phyloP scores from a whole-genome alignment of 2,888 invertebrate species.

The Dilophus febrilis region DNA sequence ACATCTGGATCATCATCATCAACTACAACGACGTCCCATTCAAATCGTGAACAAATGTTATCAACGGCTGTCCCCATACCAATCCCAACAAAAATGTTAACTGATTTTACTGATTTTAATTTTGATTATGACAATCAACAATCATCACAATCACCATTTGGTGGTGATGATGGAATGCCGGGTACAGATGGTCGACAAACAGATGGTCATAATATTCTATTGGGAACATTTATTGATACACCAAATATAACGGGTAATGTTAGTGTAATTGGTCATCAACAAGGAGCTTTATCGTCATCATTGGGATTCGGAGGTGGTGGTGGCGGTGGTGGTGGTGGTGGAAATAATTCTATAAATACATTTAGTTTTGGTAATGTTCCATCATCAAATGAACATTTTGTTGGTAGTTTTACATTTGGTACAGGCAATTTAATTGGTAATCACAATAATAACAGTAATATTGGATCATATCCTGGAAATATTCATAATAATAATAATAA shows the following conservation, averaged over 20 bases:
- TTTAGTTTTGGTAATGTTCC: no score
- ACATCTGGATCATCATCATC: no score
- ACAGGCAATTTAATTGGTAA: background rate
- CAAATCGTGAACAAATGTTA: no score
- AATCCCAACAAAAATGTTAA: conserved; percentile 25
- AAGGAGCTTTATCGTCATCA: no score
- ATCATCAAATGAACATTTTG: background rate
- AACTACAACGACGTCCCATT: no score
- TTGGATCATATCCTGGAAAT: background rate
- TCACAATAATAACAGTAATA: background rate
- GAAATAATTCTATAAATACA: no score
- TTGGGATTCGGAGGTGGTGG: no score
- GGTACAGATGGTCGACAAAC: conserved; percentile 14
- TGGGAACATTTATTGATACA: conserved; percentile 4
- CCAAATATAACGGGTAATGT: no score
- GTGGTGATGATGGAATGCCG: conserved; percentile 9
- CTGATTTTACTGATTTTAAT: conserved; percentile 26
- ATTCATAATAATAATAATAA: no score
- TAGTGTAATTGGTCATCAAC: no score
- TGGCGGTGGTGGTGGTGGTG: background rate
- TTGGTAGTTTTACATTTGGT: background rate
- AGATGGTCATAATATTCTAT: conserved; percentile 9
- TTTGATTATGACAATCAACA: conserved; percentile 25
- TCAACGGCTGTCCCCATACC: conserved; percentile 47
- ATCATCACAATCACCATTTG: conserved; percentile 19